A percentile compares a stretch with the other conserved stretches of the same genome.
These are phyloP conservation scores for Setipinna tenuifilis DNA, from an alignment of 2,797 vertebrate species.

Conservation along the genomic window DNA sequence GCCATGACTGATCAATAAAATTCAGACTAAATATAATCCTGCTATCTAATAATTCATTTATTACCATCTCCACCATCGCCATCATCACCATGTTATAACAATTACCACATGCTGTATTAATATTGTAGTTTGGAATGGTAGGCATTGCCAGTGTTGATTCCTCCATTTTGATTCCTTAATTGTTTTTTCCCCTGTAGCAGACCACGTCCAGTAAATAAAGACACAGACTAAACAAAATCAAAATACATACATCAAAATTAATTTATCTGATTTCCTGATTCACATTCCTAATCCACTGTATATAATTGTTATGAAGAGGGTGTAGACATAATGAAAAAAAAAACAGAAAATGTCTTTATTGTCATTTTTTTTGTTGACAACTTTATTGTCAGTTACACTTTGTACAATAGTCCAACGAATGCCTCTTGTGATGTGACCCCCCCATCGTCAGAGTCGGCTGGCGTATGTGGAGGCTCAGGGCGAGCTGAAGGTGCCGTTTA, in stretches of 20 bases:
- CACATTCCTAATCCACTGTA: background rate
- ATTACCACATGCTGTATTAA: background rate
- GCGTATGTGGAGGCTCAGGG: constrained; percentile 81
- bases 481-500: constrained; percentile 61
- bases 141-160: background rate
- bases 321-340: background rate
- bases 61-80: no score
- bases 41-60: background rate
- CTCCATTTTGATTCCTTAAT: background rate
- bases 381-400: no score
- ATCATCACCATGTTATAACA: background rate
- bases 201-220: background rate
- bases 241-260: background rate
- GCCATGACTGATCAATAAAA: background rate
- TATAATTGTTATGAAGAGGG: background rate
- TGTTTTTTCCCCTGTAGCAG: background rate
- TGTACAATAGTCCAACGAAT: no score
- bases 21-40: background rate
- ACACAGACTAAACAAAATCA: background rate
- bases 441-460: constrained; percentile 71
- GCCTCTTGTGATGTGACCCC: background rate
- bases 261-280: background rate
- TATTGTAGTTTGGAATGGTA: background rate
- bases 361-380: no score
- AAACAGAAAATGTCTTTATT: no score